Evolutionary conservation across 2,797 vertebrate species (phyloP), one percentile per base, ranked within the genome.

Genomic region (Enteromius treurensis): DNA sequence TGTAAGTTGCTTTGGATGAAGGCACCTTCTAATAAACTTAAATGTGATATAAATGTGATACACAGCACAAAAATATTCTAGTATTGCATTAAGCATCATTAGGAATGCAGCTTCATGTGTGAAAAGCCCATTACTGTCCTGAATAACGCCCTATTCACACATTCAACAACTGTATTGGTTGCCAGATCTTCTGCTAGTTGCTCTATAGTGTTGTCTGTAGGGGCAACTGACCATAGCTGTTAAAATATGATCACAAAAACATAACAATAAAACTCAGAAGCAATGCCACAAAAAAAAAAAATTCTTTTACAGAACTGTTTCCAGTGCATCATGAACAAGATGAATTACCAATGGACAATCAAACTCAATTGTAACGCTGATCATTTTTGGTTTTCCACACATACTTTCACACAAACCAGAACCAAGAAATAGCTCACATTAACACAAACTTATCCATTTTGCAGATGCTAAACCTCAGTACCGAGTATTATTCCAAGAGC

Each of bases 21-120:
- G 17, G 23, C 4, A 0, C n/a, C 23, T 4, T 13, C 29, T 53
- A 14, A 34, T 74, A 74, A 53, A 74, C 21, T 2, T 32, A 32
- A 74, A 53, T 11, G 9, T 51, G 32, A 74, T 58, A 53, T 58
- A 76, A 40, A 76, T 37, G 73, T 58, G 32, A 75, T 55, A 37
- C 1, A 55, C 2, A 5, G 21, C 21, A 75, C 32, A 58, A 40
- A 45, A 76, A 40, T 58, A 58, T 58, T 2, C 21, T 13, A 40
- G 11, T n/a, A 58, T 5, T 37, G 14, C 32, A 75, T 55, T 40
- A 53, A 14, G 29, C 71, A 55, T 74, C 49, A 75, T 37, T 74
- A 55, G 7, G 71, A 4, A 55, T 15, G 10, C 11, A 37, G 21
- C n/a, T 53, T 55, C 19, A 75, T n/a, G 32, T 37, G 49, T 53